Conservation (phyloP, 1,140 invertebrate genomes). For the Solenopsis fugax region DNA sequence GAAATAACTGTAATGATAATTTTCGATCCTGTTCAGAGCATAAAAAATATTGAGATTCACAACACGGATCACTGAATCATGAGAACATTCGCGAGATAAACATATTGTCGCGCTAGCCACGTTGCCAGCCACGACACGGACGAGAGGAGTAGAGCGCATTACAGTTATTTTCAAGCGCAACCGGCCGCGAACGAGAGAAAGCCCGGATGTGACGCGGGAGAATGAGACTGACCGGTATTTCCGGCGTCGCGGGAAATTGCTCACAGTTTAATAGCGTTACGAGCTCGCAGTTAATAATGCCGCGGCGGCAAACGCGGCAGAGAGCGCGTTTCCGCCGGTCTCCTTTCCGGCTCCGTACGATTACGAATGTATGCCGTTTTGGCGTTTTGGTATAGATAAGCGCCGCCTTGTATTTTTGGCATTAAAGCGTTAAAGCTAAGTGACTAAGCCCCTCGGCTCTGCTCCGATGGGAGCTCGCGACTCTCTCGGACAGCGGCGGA, state of each 20-base stretch:
- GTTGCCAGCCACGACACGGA: background rate
- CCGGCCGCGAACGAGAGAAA: constrained; percentile 51
- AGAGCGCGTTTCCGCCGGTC: constrained; percentile 10
- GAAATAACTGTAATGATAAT: background rate
- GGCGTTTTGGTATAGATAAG: constrained; percentile 60
- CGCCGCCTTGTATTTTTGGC: constrained; percentile 77
- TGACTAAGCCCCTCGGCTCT: constrained; percentile 80
- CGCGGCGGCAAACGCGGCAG: constrained; percentile 31
- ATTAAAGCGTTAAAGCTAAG: constrained; percentile 82
- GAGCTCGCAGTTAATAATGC: constrained; percentile 52
- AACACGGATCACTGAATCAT: background rate
- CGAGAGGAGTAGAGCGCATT: background rate
- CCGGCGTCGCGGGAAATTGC: constrained; percentile 58
- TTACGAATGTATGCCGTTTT: constrained; percentile 44
- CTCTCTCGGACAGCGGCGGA: constrained; percentile 1
- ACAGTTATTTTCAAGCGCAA: constrained; percentile 38
- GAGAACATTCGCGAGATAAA: background rate
- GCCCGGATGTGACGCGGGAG: constrained; percentile 46
- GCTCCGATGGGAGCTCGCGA: constrained; percentile 22
- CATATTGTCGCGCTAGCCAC: background rate
- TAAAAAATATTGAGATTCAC: background rate
- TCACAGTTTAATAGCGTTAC: constrained; percentile 50
- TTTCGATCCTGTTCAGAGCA: too few species aligned
- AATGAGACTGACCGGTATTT: constrained; percentile 52
- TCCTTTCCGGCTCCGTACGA: constrained; percentile 19